These are phyloP conservation scores for Lottia scabra DNA, from an alignment of 2,888 invertebrate genomes.

Conservation along the genomic window DNA sequence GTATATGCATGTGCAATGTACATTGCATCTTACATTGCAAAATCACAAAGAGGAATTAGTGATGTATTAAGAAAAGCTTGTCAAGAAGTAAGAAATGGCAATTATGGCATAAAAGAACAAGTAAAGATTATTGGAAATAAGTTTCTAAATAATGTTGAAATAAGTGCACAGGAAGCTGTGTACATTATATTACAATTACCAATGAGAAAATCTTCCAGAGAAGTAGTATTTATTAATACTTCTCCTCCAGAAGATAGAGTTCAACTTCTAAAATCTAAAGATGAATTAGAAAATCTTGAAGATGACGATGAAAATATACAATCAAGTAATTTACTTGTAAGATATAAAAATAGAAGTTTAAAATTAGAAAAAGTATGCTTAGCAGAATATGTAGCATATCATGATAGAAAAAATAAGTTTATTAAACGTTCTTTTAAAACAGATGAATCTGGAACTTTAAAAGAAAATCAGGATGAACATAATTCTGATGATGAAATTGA, in stretches of 20 bases:
- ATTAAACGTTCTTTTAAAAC: background rate
- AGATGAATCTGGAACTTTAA: background rate
- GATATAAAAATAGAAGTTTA: conserved; percentile 33
- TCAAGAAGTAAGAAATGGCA: conserved; percentile 30
- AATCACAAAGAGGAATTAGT: conserved; percentile 39
- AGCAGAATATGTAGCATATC: conserved; percentile 32
- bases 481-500: conserved; percentile 25
- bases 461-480: conserved; percentile 15
- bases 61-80: conserved; percentile 33
- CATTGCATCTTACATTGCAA: conserved; percentile 37
- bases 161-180: conserved; percentile 51
- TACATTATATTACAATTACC: conserved; percentile 41
- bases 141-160: conserved; percentile 28
- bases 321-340: conserved; percentile 22
- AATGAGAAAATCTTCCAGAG: conserved; percentile 33
- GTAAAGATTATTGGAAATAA: conserved; percentile 36
- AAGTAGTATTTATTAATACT: conserved; percentile 42
- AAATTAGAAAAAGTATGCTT: conserved; percentile 22
- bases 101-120: conserved; percentile 23
- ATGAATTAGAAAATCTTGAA: conserved; percentile 33
- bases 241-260: conserved; percentile 35
- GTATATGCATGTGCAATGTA: conserved; percentile 23
- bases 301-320: conserved; percentile 34
- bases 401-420: conserved; percentile 9
- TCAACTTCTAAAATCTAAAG: conserved; percentile 43